phyloP scores from a whole-genome alignment of 1,140 invertebrate species.

The Zaprionus gabonicus region DNA sequence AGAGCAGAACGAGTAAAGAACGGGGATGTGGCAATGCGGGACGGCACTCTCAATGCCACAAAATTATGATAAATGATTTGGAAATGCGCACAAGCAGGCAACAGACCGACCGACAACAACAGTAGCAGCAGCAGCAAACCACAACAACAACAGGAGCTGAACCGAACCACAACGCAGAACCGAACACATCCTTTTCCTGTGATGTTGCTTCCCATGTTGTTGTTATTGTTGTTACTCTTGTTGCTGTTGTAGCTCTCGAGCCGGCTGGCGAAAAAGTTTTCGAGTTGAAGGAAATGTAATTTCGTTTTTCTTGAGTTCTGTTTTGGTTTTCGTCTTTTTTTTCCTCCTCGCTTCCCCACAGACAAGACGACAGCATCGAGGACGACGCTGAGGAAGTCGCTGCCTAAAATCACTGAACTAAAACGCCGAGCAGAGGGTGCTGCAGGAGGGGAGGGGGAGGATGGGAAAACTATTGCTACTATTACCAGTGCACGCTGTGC shows the following conservation, averaged over 20 bases:
- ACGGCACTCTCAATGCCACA: slow-evolving; percentile 63
- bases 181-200: slow-evolving; percentile 81
- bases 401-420: slow-evolving; percentile 80
- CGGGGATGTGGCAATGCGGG: slow-evolving; percentile 8
- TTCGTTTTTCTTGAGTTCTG: slow-evolving; percentile 54
- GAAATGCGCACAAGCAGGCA: slow-evolving; percentile 78
- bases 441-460: background rate
- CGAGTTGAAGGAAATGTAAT: slow-evolving; percentile 81
- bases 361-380: slow-evolving; percentile 57
- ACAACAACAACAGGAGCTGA: slow-evolving; percentile 40
- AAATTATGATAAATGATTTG: slow-evolving; percentile 83
- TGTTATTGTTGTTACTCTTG: slow-evolving; percentile 22
- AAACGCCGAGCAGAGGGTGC: slow-evolving; percentile 55
- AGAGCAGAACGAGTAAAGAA: background rate
- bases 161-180: slow-evolving; percentile 76
- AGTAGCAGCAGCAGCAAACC: slow-evolving; percentile 41
- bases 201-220: slow-evolving; percentile 44
- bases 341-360: background rate
- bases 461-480: slow-evolving; percentile 43
- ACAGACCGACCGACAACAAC: slow-evolving; percentile 37
- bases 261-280: slow-evolving; percentile 67
- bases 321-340: slow-evolving; percentile 10
- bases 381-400: slow-evolving; percentile 58
- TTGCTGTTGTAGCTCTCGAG: slow-evolving; percentile 43
- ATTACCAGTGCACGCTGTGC: slow-evolving; percentile 67